Base-by-base conservation (phyloP, 2,797 vertebrate genomes). In the Coccyzus lansbergi region DNA sequence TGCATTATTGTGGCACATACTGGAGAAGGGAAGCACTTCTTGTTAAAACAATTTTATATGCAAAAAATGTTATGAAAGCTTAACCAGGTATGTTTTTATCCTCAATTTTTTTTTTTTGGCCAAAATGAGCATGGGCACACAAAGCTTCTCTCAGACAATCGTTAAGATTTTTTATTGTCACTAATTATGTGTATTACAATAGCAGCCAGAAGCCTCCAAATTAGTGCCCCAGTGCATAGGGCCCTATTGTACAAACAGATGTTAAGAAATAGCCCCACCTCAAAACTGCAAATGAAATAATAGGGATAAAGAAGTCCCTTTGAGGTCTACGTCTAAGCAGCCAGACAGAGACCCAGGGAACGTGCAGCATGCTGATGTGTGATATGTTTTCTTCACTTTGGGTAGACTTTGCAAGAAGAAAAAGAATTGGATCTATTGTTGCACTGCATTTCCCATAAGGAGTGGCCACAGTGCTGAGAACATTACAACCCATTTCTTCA, bases 151-250 rank as follows among this genome's bases (percentile, higher is more conserved):
- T 90, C 65, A 78, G 59, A 55, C 12, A 59, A 7, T 58, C 71
- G 60, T 92, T 83, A 70, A 78, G 33, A 84, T 59, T 95, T 96
- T 94, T 94, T 94, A 95, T 93, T 88, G 18, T 58, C 34, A 49
- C 82, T 80, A 86, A 69, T 95, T 85, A 80, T 16, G 53, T 90
- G 88, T 90, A 80, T 88, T 81, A 92, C 74, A 90, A 70, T 53
- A 96, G 88, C 90, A 91, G 92, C 83, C 88, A 84, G 75, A 93
- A 95, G 86, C 87, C 88, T 88, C 84, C 83, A 71, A 59, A 82
- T 82, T 69, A 83, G 83, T 70, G 83, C 84, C 77, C 77, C 70
- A 60, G 15, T 51, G 46, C 53, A 48, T 29, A 71, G 34, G 86
- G 72, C 74, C 42, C 40, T 12, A 2, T 55, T 69, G 60, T 65